These are phyloP conservation scores for Dryomyza anilis DNA, from an alignment of 2,888 invertebrate species.

Conservation along the genomic window DNA sequence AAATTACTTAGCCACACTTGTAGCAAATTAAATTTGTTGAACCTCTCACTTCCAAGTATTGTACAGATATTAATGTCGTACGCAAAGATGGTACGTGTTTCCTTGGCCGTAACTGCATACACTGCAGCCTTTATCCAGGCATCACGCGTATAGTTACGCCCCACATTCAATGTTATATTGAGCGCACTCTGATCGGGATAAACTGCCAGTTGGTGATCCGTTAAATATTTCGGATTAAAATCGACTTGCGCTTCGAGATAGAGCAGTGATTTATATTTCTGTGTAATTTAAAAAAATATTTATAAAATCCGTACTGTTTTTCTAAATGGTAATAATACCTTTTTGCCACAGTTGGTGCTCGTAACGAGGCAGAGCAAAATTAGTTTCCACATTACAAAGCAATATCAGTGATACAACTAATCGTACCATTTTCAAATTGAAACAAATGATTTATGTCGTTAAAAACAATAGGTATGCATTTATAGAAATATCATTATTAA, in stretches of 20 bases:
- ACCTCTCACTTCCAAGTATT: constrained; percentile 29
- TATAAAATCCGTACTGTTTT: background rate
- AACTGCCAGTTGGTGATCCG: background rate
- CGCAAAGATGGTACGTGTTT: constrained; percentile 40
- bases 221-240: constrained; percentile 10
- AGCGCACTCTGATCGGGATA: background rate
- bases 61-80: constrained; percentile 43
- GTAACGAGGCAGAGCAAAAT: background rate
- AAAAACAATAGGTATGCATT: too few relatives aligned
- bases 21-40: constrained; percentile 33
- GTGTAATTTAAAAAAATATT: background rate
- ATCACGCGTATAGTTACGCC: background rate
- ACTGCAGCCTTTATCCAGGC: background rate
- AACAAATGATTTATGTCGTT: too few relatives aligned
- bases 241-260: background rate
- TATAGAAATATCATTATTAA: too few relatives aligned
- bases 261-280: background rate
- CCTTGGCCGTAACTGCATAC: background rate
- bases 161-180: constrained; percentile 6
- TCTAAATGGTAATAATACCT: too few relatives aligned
- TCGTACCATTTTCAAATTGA: too few relatives aligned
- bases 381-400: background rate
- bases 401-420: too few relatives aligned
- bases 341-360: background rate
- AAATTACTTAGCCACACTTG: constrained; percentile 39